Evolutionary conservation across 2,888 invertebrate species (phyloP), one percentile per base, ranked within the genome.

Genomic region (Melieria omissa): DNA sequence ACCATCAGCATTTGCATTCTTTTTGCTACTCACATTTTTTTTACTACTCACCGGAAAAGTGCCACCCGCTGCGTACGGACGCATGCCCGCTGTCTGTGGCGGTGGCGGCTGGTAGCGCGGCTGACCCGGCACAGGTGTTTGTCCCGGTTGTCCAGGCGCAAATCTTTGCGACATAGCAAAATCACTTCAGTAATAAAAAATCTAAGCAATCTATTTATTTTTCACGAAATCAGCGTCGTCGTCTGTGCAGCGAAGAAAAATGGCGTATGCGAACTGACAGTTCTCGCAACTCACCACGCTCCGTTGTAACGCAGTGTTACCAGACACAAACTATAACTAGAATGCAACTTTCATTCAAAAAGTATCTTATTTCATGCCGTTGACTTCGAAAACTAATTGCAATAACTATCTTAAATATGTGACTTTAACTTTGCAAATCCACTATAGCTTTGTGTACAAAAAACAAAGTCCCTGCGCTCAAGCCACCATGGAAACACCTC

Each of bases 31-130:
- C n/a, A 49, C 12, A 41, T 3, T 42, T 41, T 44, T 16, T 10
- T 4, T 5, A 5, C 58, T 78, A 83, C 89, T 89, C 89, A 95
- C 95, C 82, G 93, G 92, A 87, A 94, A 95, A 84, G 89, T 92
- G 75, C 92, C 92, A 62, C 91, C 91, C 9, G 92, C 80, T 5
- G 83, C 82, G 72, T 86, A 86, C 45, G 86, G 85, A 64, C 87
- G 82, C 86, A 87, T 86, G 54, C 82, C 84, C 14, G 86, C 78
- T 4, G 85, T 77, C 72, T 84, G 83, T 42, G 85, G 84, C 9
- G 86, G 84, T 9, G 86, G 86, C 41, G 80, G 76, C 75, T 85
- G 86, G 70, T 87, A 86, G 70, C 86, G 84, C 16, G 86, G 82
- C 71, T 84, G 85, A 57, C 83, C 84, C 54, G 86, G 80, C 72